Conservation (phyloP, 2,888 invertebrate species). For the Pediacus dermestoides region DNA sequence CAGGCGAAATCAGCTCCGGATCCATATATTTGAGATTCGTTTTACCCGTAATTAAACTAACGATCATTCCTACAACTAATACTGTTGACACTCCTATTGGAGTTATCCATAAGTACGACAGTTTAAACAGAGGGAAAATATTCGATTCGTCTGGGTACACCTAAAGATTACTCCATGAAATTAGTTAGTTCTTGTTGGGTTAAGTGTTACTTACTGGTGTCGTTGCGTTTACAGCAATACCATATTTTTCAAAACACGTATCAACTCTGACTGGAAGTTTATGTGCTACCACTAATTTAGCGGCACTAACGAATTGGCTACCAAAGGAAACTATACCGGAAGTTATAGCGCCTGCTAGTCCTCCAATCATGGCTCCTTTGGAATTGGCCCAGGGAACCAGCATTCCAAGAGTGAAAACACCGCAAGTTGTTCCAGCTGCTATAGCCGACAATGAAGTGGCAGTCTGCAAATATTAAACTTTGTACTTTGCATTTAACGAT, state of each 20-base stretch:
- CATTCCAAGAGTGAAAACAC: constrained; percentile 80
- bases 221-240: constrained; percentile 38
- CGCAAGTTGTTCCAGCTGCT: constrained; percentile 78
- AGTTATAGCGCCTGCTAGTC: constrained; percentile 58
- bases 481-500: constrained; percentile 4
- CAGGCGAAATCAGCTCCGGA: constrained; percentile 59
- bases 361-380: constrained; percentile 60
- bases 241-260: constrained; percentile 44
- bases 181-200: constrained; percentile 32
- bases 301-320: constrained; percentile 62
- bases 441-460: constrained; percentile 78
- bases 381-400: constrained; percentile 75
- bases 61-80: constrained; percentile 63
- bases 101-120: constrained; percentile 81
- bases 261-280: constrained; percentile 54
- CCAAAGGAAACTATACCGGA: constrained; percentile 66
- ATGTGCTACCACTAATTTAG: constrained; percentile 57
- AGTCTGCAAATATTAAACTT: constrained; percentile 46
- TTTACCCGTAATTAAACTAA: constrained; percentile 58
- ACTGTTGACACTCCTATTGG: constrained; percentile 68
- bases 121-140: constrained; percentile 69
- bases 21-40: constrained; percentile 54
- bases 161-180: constrained; percentile 15
- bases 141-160: constrained; percentile 49
- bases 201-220: constrained; percentile 41